phyloP scores from a whole-genome alignment of 2,113 vertebrate species.

The Ramphastos sulfuratus region DNA sequence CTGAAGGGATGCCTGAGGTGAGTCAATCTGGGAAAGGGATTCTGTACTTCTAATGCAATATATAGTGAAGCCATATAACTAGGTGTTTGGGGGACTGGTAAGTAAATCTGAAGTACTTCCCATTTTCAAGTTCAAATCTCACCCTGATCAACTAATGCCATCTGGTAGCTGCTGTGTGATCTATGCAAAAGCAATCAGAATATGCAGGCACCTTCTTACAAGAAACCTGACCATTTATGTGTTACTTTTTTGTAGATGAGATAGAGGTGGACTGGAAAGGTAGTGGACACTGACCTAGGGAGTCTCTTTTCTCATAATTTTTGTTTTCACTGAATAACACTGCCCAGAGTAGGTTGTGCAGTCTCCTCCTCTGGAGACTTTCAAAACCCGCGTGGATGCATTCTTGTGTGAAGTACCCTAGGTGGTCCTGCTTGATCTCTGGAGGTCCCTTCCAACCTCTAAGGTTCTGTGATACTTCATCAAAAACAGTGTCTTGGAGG shows the following conservation, averaged over 20 bases:
- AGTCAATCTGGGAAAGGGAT: slow-evolving; percentile 18
- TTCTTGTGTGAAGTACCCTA: no score
- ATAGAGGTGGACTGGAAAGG: not conserved
- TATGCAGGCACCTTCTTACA: not conserved
- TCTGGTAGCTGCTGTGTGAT: not conserved
- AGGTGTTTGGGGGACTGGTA: not conserved
- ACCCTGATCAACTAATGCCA: not conserved
- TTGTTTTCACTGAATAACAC: not conserved
- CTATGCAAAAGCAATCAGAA: not conserved
- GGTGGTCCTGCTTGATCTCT: no score
- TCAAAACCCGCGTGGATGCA: no score
- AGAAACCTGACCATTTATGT: not conserved
- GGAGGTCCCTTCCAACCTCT: no score
- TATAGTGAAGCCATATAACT: not conserved
- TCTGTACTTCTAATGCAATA: not conserved
- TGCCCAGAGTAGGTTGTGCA: no score
- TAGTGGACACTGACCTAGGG: not conserved
- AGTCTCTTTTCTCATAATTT: not conserved
- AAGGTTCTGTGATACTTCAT: not conserved
- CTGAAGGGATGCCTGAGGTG: slow-evolving; percentile 78
- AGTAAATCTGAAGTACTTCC: not conserved
- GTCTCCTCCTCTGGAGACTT: no score
- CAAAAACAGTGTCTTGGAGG: not conserved
- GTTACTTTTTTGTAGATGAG: not conserved
- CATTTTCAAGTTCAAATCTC: not conserved